phyloP scores from a whole-genome alignment of 2,888 invertebrate species.

The Acholoe squamosa region DNA sequence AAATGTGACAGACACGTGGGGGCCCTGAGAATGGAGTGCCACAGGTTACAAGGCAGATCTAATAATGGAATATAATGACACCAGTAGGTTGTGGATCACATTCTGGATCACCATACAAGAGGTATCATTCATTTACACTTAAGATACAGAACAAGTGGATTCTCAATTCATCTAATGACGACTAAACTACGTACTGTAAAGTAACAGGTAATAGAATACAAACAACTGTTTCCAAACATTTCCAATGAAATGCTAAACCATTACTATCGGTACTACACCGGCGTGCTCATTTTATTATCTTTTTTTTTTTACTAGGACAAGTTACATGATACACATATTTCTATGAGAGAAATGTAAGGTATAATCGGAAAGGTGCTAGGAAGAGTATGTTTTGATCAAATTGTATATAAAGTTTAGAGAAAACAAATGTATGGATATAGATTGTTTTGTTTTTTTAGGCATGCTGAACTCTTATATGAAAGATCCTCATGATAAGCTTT shows the following conservation, averaged over 20 bases:
- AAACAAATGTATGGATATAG: no score
- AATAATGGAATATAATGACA: background rate
- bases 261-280: background rate
- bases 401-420: no score
- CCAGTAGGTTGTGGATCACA: background rate
- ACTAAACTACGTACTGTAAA: background rate
- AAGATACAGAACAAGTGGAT: background rate
- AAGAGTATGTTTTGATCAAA: no score
- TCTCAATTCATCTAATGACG: background rate
- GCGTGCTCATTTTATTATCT: background rate
- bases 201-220: background rate
- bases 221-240: slow-evolving; percentile 6
- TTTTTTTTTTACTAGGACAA: background rate
- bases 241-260: slow-evolving; percentile 34
- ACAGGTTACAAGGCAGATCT: background rate
- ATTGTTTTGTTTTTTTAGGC: no score
- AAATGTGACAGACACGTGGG: background rate
- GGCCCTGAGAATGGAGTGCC: background rate
- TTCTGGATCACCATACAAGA: background rate
- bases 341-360: background rate
- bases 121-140: background rate
- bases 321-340: background rate
- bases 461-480: no score
- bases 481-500: no score
- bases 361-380: background rate